Evolutionary conservation across 2,888 invertebrate species (phyloP).

Genomic region (Poecilobothrus nobilitatus): DNA sequence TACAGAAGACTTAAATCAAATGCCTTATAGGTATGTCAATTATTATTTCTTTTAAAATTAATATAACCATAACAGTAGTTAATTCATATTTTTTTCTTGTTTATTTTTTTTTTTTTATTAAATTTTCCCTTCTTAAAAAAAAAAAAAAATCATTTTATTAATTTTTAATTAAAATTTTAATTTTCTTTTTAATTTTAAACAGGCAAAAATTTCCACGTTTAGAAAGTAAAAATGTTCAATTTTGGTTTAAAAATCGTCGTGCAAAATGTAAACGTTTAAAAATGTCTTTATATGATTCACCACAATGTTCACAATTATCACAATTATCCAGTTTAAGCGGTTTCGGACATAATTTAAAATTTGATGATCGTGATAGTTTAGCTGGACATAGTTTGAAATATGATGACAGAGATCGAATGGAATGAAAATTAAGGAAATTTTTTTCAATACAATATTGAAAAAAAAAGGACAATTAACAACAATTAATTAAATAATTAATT

Average conservation of each 20-base stretch:
- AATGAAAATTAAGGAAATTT: conserved; percentile 6
- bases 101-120: too few relatives aligned
- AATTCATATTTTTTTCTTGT: too few relatives aligned
- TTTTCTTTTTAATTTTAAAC: conserved; percentile 18
- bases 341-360: conserved; percentile 37
- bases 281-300: conserved; percentile 71
- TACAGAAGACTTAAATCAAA: conserved; percentile 92
- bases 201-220: conserved; percentile 97
- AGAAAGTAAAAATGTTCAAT: conserved; percentile 98
- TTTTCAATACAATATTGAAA: conserved; percentile 6
- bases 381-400: neutral
- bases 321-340: conserved; percentile 38
- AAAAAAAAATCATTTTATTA: too few relatives aligned
- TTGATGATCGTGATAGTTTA: conserved; percentile 38
- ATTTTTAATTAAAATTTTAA: too few relatives aligned
- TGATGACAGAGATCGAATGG: neutral
- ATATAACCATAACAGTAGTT: too few relatives aligned
- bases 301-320: conserved; percentile 38
- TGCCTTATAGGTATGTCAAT: conserved; percentile 72
- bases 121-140: too few relatives aligned
- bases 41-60: neutral
- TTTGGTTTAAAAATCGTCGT: conserved; percentile 98
- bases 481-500: neutral
- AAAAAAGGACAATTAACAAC: neutral
- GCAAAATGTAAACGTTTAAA: conserved; percentile 96